Conservation (phyloP, 2,888 invertebrate genomes). For the Callyntrura sp. region DNA sequence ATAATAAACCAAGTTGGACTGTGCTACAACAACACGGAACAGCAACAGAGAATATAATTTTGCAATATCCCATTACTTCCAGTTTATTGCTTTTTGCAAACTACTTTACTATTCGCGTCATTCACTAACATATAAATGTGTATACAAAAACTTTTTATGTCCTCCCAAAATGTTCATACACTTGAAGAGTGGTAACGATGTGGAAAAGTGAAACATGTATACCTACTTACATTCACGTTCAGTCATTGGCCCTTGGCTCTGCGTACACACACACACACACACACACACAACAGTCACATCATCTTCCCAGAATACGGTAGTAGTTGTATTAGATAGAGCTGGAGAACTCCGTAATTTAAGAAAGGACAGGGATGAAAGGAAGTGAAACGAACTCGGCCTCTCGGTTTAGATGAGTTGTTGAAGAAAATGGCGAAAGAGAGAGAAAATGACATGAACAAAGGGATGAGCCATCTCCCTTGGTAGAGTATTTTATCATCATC, state of each 20-base stretch:
- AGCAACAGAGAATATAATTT: constrained; percentile 58
- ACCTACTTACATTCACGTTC: no score
- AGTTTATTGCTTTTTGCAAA: constrained; percentile 70
- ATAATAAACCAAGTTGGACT: not conserved
- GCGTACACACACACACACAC: constrained; percentile 1
- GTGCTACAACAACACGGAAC: not conserved
- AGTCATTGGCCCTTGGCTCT: no score
- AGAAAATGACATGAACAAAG: constrained; percentile 25
- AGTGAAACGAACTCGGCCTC: constrained; percentile 43
- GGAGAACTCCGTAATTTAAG: not conserved
- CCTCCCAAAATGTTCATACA: constrained; percentile 43
- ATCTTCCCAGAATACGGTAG: not conserved
- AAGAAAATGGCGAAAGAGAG: not conserved
- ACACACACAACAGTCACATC: not conserved
- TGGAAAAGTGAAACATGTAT: constrained; percentile 27
- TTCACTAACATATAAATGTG: constrained; percentile 32
- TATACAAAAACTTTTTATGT: constrained; percentile 50
- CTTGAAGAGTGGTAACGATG: constrained; percentile 1
- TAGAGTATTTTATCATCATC: constrained; percentile 36
- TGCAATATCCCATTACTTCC: constrained; percentile 73
- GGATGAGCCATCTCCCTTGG: not conserved
- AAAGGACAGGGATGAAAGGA: constrained; percentile 13
- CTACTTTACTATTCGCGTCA: constrained; percentile 31
- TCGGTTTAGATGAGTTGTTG: not conserved
- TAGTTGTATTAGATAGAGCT: not conserved